These are phyloP conservation scores for Tribolium freemani DNA, from an alignment of 2,888 invertebrate species.

Conservation along the genomic window DNA sequence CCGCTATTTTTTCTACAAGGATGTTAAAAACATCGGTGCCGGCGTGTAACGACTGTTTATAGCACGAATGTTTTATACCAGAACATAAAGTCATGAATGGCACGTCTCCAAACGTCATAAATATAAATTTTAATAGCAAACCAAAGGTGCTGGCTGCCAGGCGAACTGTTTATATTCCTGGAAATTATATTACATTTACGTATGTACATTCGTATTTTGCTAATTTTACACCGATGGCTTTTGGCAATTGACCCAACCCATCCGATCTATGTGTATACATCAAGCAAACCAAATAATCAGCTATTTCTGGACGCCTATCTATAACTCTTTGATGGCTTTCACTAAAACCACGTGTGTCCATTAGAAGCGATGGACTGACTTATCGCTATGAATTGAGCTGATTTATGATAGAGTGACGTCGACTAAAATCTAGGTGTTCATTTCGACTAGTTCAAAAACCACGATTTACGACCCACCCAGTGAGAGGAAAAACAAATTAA, in stretches of 20 bases:
- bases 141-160: conserved; percentile 42
- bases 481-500: not conserved
- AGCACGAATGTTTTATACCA: conserved; percentile 33
- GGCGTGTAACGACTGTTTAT: conserved; percentile 37
- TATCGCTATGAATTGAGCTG: too few relatives aligned
- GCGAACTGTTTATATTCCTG: conserved; percentile 40
- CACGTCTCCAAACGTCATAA: conserved; percentile 49
- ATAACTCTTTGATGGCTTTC: not conserved
- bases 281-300: conserved; percentile 20
- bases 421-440: too few relatives aligned
- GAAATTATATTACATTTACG: conserved; percentile 41
- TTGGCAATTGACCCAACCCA: conserved; percentile 23
- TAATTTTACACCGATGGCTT: conserved; percentile 31
- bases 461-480: too few relatives aligned
- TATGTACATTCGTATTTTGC: conserved; percentile 27
- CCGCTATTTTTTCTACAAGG: conserved; percentile 38
- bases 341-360: not conserved
- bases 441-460: not conserved
- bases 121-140: conserved; percentile 46
- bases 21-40: conserved; percentile 35
- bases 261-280: conserved; percentile 2
- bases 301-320: conserved; percentile 12
- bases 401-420: too few relatives aligned
- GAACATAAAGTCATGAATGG: conserved; percentile 49
- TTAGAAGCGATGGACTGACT: too few relatives aligned